These are phyloP conservation scores for Sarcophaga carnaria DNA, from an alignment of 2,888 invertebrate species.

Conservation along the genomic window DNA sequence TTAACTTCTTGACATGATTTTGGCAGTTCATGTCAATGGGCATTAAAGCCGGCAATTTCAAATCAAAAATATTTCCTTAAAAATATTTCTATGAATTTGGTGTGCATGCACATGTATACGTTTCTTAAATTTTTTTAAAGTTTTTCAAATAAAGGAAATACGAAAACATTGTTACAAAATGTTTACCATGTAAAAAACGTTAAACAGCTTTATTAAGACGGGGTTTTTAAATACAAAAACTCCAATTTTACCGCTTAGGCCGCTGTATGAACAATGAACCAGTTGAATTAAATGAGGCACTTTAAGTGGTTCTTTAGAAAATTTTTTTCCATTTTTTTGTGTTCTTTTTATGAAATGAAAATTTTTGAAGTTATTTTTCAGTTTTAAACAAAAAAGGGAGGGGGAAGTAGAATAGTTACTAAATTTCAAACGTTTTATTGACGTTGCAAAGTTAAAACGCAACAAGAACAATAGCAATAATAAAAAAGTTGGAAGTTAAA, in stretches of 20 bases:
- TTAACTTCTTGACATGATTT: constrained; percentile 55
- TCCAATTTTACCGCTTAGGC: constrained; percentile 19
- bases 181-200: constrained; percentile 32
- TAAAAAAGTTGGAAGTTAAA: neutral
- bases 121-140: neutral
- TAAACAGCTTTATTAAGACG: constrained; percentile 44
- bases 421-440: neutral
- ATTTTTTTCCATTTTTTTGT: neutral
- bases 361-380: neutral
- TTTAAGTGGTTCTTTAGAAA: constrained; percentile 28
- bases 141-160: neutral
- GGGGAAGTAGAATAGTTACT: neutral
- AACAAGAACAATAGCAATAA: neutral
- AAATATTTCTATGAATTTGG: neutral
- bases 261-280: constrained; percentile 21
- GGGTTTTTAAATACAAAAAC: constrained; percentile 10
- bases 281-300: constrained; percentile 35
- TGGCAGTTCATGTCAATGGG: constrained; percentile 64
- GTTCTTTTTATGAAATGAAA: constrained; percentile 12
- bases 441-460: neutral
- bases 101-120: neutral
- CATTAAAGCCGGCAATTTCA: constrained; percentile 30
- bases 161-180: neutral
- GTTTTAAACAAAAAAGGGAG: neutral
- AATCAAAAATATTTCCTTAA: constrained; percentile 1